Conservation (phyloP, 2,797 vertebrate genomes). For the Premnoplex brunnescens region DNA sequence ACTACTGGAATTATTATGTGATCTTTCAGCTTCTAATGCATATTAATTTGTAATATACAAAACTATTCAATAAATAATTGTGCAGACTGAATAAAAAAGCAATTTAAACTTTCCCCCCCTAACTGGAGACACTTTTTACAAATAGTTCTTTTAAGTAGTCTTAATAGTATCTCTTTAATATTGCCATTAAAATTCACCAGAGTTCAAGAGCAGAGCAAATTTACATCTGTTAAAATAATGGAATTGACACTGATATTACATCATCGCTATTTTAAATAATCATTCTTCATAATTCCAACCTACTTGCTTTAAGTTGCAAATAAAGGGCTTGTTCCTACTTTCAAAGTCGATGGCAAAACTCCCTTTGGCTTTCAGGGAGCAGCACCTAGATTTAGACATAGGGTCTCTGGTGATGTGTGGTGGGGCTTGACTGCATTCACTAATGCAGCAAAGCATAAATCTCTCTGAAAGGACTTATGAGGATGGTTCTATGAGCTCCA, state of each 20-base stretch:
- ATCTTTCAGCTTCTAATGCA: constrained; percentile 45
- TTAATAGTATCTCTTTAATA: constrained; percentile 79
- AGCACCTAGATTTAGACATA: neutral
- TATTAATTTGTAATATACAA: constrained; percentile 65
- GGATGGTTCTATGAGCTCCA: neutral
- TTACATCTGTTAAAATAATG: constrained; percentile 77
- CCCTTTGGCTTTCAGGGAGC: constrained; percentile 22
- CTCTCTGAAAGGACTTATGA: neutral
- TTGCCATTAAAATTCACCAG: constrained; percentile 76
- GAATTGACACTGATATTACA: constrained; percentile 78
- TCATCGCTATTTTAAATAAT: constrained; percentile 77
- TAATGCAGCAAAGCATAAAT: neutral
- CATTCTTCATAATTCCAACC: constrained; percentile 72
- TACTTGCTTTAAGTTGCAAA: constrained; percentile 67
- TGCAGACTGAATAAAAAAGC: constrained; percentile 70
- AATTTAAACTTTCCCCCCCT: constrained; percentile 49
- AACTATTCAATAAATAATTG: constrained; percentile 70
- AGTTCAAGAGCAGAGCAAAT: constrained; percentile 77
- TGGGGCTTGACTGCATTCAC: neutral
- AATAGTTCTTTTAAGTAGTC: constrained; percentile 76
- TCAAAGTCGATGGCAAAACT: constrained; percentile 20
- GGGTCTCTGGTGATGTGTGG: neutral
- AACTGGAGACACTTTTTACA: constrained; percentile 55
- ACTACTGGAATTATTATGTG: neutral
- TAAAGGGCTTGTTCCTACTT: constrained; percentile 64